Evolutionary conservation across 2,113 vertebrate species (phyloP), one percentile per base, ranked within the genome.

Genomic region (Myotis lucifugus): DNA sequence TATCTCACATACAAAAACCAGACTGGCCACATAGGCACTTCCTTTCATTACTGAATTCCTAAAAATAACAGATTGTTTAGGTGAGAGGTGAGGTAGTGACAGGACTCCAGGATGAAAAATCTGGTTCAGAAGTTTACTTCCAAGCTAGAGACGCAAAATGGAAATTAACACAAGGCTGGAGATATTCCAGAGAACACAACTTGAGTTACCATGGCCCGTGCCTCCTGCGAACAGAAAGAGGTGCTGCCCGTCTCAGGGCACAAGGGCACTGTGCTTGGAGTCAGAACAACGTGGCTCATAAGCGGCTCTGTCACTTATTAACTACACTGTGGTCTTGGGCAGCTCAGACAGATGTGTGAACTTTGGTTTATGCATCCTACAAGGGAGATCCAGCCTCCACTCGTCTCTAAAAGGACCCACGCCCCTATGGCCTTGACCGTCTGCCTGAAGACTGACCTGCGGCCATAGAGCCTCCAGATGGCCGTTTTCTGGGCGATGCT

Each of bases 391-490:
- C 21, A 72, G 78, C 64, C 76, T 40, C 96, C 42, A 13, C 61
- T 84, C 37, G 2, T 59, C 40, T 66, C 18, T 67, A 5, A 13
- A 32, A 92, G 52, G 77, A 50, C 6, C 27, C 73, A 5, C 6
- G 14, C 25, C 37, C 19, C 48, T 19, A 1, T 0, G 4, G 67
- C 81, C 77, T 8, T 73, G 67, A 56, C 50, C 5, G 5, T 2
- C 13, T 5, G 79, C 79, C 9, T 2, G 6, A 59, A 85, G 59
- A 82, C 95, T 27, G 97, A 99, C 99, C 99, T 99, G 98, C 99
- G 99, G 95, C 99, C 99, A 0, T 99, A 99, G 87, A 99, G 98
- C 97, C 99, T 99, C 99, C 99, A 99, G 98, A 99, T 99, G 97
- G 99, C 99, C 1, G 99, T 99, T 56, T 99, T 99, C 98, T 99